Evolutionary conservation across 2,888 invertebrate species (phyloP).

Genomic region (Timandra comae): DNA sequence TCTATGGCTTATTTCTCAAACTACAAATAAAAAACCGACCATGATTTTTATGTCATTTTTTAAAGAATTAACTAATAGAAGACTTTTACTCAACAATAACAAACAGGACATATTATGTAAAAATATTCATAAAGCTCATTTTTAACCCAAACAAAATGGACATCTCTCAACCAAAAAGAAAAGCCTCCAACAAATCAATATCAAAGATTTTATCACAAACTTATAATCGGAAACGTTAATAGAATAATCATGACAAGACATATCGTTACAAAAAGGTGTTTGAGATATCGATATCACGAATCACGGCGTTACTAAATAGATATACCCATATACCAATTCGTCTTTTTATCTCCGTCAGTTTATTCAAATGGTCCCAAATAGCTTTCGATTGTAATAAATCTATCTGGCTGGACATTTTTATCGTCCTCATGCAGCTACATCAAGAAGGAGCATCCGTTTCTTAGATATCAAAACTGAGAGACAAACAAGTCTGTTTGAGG

Average conservation of each 20-base stretch:
- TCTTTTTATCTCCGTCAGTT: slow-evolving; percentile 42
- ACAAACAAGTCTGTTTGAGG: slow-evolving; percentile 17
- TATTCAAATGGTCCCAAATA: slow-evolving; percentile 54
- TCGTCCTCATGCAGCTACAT: slow-evolving; percentile 35
- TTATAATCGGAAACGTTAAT: slow-evolving; percentile 33
- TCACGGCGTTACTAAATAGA: too few relatives aligned
- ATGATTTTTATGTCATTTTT: too few relatives aligned
- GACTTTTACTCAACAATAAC: too few relatives aligned
- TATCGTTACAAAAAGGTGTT: slow-evolving; percentile 22
- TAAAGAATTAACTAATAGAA: too few relatives aligned
- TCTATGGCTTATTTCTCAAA: too few relatives aligned
- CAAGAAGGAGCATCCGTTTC: slow-evolving; percentile 35
- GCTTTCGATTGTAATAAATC: slow-evolving; percentile 62
- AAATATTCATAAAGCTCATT: too few relatives aligned
- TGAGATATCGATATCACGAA: slow-evolving; percentile 24
- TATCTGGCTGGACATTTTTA: slow-evolving; percentile 53
- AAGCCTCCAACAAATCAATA: too few relatives aligned
- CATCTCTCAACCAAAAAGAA: too few relatives aligned
- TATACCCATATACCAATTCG: slow-evolving; percentile 21
- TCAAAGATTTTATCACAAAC: too few relatives aligned
- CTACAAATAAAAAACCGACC: too few relatives aligned
- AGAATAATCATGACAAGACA: slow-evolving; percentile 44
- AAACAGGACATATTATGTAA: too few relatives aligned
- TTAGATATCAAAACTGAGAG: slow-evolving; percentile 18
- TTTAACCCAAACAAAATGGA: too few relatives aligned